These are phyloP conservation scores for Notodonta dromedarius DNA, from an alignment of 2,888 invertebrate species.

Conservation along the genomic window DNA sequence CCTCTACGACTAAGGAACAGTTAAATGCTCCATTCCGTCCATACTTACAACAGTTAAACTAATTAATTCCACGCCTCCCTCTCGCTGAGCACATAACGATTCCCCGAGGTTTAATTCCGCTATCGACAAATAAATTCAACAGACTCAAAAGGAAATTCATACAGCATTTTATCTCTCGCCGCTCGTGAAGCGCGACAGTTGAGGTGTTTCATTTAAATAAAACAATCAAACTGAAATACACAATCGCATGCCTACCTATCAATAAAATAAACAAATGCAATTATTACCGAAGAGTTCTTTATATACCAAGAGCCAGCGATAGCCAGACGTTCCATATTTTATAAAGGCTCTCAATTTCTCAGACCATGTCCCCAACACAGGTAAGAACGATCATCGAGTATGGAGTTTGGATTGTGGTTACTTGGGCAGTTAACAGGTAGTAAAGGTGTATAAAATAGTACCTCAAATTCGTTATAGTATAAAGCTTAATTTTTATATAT, in stretches of 20 bases:
- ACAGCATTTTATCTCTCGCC: constrained; percentile 11
- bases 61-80: constrained; percentile 33
- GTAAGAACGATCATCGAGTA: no score
- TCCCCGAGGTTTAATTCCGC: constrained; percentile 17
- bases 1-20: constrained; percentile 7
- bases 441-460: no score
- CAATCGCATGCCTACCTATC: neutral
- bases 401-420: no score
- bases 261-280: no score
- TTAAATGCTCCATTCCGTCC: constrained; percentile 21
- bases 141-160: constrained; percentile 18
- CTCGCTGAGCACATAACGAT: constrained; percentile 13
- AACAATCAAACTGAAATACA: neutral
- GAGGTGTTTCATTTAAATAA: neutral
- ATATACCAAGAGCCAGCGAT: no score
- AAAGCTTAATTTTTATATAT: no score
- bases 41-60: constrained; percentile 30
- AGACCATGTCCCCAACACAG: no score
- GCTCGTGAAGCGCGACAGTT: constrained; percentile 1
- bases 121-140: constrained; percentile 23
- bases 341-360: no score
- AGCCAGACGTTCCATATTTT: no score
- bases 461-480: no score
- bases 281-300: no score
- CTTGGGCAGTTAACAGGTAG: no score